Evolutionary conservation across 2,113 vertebrate species (phyloP).

Genomic region (Callorhinus ursinus): DNA sequence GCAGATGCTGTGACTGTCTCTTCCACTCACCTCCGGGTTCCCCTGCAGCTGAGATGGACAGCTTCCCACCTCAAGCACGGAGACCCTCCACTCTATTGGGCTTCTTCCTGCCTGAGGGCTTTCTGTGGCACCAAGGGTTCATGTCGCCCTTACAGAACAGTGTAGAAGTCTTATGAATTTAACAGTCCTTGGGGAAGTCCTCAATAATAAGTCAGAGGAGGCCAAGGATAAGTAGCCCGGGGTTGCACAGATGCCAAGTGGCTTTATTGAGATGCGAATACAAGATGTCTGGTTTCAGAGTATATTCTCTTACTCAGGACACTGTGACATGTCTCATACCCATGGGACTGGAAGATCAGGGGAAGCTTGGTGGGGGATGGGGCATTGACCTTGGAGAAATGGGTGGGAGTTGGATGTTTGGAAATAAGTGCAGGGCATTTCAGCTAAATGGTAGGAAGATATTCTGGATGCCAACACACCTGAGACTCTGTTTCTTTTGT

Average conservation of each 20-base stretch:
- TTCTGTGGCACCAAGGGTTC: not conserved
- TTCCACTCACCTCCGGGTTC: rapidly evolving
- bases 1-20: not conserved
- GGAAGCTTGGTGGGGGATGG: not conserved
- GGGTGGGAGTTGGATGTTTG: not conserved
- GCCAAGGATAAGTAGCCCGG: not conserved
- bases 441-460: not conserved
- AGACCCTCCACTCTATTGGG: not conserved
- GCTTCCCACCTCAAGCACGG: too few species aligned
- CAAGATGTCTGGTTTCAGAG: not conserved
- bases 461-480: not conserved
- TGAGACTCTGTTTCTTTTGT: not conserved
- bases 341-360: not conserved
- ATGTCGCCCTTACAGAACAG: not conserved
- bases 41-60: not conserved
- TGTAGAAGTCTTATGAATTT: not conserved
- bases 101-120: not conserved
- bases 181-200: not conserved
- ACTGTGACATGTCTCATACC: not conserved
- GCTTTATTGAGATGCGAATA: not conserved
- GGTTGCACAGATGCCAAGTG: not conserved
- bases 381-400: not conserved
- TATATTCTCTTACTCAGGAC: not conserved
- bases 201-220: not conserved
- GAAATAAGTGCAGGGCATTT: not conserved